phyloP scores from a whole-genome alignment of 1,140 invertebrate genomes.

The Trissolcus basalis region DNA sequence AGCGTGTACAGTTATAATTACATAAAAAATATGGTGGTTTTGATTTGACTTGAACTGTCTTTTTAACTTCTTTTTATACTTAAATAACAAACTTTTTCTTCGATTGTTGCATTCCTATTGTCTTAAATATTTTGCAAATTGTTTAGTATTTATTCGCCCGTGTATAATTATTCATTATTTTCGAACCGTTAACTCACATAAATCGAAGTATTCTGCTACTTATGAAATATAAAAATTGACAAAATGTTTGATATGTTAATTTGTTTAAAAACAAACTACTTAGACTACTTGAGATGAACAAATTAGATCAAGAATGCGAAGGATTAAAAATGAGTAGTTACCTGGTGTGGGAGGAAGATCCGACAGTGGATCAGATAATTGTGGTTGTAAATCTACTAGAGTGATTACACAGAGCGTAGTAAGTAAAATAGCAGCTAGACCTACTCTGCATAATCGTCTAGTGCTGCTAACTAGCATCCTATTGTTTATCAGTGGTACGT shows the following conservation, averaged over 20 bases:
- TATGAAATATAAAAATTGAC: too few species aligned
- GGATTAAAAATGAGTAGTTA: constrained; percentile 49
- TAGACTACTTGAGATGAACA: too few species aligned
- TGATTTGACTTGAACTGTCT: too few species aligned
- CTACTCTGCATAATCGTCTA: constrained; percentile 71
- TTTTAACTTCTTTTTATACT: too few species aligned
- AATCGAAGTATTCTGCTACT: constrained; percentile 15
- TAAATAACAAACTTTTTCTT: too few species aligned
- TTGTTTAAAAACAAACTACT: too few species aligned
- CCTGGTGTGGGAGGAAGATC: constrained; percentile 69
- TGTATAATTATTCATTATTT: constrained; percentile 13
- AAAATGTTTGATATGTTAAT: too few species aligned
- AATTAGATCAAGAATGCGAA: neutral
- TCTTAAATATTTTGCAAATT: constrained; percentile 17
- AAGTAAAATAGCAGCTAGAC: constrained; percentile 68
- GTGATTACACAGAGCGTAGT: constrained; percentile 70
- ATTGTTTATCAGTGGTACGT: constrained; percentile 50
- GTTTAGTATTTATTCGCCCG: constrained; percentile 10
- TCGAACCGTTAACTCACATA: constrained; percentile 18
- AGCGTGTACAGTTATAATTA: too few species aligned
- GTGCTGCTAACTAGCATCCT: constrained; percentile 68
- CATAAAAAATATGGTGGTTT: too few species aligned
- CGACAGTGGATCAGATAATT: constrained; percentile 68
- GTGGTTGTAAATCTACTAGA: constrained; percentile 69
- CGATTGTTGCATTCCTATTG: neutral